phyloP scores from a whole-genome alignment of 2,113 vertebrate species.

The Ceyx cyanopectus region DNA sequence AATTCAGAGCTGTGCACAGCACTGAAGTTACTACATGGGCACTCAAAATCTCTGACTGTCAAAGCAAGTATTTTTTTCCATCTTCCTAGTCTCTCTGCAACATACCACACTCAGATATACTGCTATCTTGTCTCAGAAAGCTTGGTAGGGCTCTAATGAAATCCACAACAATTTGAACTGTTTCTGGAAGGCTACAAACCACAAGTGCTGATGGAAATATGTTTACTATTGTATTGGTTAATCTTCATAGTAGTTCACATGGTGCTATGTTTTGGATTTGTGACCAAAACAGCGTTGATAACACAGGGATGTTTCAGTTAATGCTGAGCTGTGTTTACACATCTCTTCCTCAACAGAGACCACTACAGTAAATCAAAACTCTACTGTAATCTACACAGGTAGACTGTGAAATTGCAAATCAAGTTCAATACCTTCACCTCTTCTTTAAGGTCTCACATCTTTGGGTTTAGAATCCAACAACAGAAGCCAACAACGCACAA shows the following conservation, averaged over 20 bases:
- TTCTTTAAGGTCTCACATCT: neutral
- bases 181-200: neutral
- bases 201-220: neutral
- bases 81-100: neutral
- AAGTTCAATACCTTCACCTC: neutral
- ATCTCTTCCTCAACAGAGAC: neutral
- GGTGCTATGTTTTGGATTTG: neutral
- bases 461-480: neutral
- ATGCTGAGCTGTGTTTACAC: neutral
- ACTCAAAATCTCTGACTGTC: neutral
- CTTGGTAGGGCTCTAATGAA: neutral
- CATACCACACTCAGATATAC: neutral
- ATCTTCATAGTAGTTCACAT: neutral
- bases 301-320: neutral
- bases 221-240: neutral
- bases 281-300: neutral
- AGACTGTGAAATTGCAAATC: neutral
- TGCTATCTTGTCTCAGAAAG: neutral
- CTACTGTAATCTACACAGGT: neutral
- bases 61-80: neutral
- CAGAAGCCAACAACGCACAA: neutral
- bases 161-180: neutral
- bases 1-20: neutral
- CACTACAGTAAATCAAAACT: neutral
- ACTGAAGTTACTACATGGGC: neutral